Conservation (phyloP, 2,888 invertebrate genomes). For the Eristalis arbustorum region DNA sequence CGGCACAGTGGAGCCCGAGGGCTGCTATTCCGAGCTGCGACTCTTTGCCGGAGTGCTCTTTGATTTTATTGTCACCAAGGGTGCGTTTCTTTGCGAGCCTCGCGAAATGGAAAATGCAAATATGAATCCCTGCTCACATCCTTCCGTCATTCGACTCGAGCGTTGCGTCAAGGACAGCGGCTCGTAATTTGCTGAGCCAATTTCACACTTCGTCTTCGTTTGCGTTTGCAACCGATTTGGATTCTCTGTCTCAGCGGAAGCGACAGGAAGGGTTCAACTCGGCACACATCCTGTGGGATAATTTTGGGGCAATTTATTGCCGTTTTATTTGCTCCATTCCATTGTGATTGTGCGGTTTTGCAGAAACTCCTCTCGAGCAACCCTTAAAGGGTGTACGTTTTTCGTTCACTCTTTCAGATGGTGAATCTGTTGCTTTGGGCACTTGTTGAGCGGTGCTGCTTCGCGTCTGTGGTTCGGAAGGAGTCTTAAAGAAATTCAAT, state of each 20-base stretch:
- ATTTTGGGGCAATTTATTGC: slow-evolving; percentile 61
- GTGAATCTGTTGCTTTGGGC: slow-evolving; percentile 17
- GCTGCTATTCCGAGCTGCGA: slow-evolving; percentile 15
- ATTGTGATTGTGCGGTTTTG: slow-evolving; percentile 60
- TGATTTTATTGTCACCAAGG: slow-evolving; percentile 70
- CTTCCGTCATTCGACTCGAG: too few relatives aligned
- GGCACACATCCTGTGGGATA: slow-evolving; percentile 25
- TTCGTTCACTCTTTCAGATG: slow-evolving; percentile 24
- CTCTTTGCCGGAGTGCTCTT: slow-evolving; percentile 26
- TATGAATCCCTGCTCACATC: slow-evolving; percentile 20
- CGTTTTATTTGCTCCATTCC: slow-evolving; percentile 64
- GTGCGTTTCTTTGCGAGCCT: slow-evolving; percentile 51
- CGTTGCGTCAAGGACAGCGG: background rate
- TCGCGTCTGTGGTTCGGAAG: slow-evolving; percentile 3
- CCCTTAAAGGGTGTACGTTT: slow-evolving; percentile 42
- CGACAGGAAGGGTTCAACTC: slow-evolving; percentile 20
- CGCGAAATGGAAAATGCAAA: slow-evolving; percentile 67
- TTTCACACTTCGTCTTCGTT: slow-evolving; percentile 41
- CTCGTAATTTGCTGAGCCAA: slow-evolving; percentile 43
- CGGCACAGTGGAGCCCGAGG: slow-evolving; percentile 58
- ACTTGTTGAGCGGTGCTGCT: slow-evolving; percentile 55
- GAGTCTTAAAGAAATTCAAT: slow-evolving; percentile 51
- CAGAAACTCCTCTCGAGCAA: slow-evolving; percentile 50
- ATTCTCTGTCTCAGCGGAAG: slow-evolving; percentile 27
- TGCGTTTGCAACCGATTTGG: background rate